Evolutionary conservation across 2,888 invertebrate genomes (phyloP).

Genomic region (Coecobrya sp.): DNA sequence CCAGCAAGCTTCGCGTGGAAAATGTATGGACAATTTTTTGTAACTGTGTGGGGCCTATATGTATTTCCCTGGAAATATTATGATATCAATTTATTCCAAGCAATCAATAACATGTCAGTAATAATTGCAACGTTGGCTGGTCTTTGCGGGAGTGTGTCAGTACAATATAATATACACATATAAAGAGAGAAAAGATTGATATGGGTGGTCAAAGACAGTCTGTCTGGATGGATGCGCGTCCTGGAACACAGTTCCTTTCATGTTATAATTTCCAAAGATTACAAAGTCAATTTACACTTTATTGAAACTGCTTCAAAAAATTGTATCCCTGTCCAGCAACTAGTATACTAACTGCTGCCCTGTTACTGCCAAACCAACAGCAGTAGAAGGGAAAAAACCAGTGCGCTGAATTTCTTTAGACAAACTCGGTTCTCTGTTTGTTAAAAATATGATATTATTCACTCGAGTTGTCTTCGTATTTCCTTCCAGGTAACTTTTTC

Average conservation of each 20-base stretch:
- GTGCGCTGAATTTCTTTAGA: neutral
- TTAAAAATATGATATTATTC: slow-evolving; percentile 18
- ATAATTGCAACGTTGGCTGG: too few species aligned
- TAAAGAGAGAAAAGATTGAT: too few species aligned
- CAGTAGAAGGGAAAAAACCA: neutral
- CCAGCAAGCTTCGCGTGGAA: neutral
- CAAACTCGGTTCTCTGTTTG: neutral
- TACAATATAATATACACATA: too few species aligned
- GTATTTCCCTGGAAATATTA: too few species aligned
- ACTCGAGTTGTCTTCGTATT: slow-evolving; percentile 7
- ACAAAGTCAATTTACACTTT: slow-evolving; percentile 23
- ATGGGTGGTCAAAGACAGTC: too few species aligned
- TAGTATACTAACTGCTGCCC: neutral
- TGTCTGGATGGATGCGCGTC: too few species aligned
- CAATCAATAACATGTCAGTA: too few species aligned
- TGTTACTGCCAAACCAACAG: neutral
- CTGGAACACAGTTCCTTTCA: neutral
- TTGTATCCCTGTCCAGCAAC: neutral
- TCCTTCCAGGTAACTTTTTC: slow-evolving; percentile 3
- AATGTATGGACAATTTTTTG: too few species aligned
- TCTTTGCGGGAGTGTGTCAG: too few species aligned
- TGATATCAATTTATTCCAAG: too few species aligned
- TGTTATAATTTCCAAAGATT: neutral
- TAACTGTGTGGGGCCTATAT: too few species aligned
- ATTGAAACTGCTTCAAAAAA: neutral